Evolutionary conservation across 2,797 vertebrate genomes (phyloP).

Genomic region (Spinus olivaceus): DNA sequence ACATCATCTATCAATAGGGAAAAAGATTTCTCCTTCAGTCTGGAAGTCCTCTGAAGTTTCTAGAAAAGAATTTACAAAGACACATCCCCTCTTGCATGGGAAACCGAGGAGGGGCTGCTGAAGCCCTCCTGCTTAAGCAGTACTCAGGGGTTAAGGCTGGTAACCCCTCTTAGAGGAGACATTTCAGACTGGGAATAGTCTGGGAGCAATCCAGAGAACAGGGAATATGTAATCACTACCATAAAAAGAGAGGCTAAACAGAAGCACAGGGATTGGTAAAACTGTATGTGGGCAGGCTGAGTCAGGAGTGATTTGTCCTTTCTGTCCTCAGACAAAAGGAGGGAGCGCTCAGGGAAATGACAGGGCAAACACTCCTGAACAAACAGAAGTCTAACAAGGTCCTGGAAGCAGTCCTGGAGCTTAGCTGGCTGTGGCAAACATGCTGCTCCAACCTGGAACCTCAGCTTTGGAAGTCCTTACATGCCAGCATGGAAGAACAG

Average conservation of each 20-base stretch:
- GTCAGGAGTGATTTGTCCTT: neutral
- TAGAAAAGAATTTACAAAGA: neutral
- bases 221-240: neutral
- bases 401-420: neutral
- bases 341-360: neutral
- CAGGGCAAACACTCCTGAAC: neutral
- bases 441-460: neutral
- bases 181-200: neutral
- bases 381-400: neutral
- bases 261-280: neutral
- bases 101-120: neutral
- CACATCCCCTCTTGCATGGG: neutral
- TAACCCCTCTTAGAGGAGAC: neutral
- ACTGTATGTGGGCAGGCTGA: fast-evolving
- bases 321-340: neutral
- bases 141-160: neutral
- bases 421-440: neutral
- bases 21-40: neutral
- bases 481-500: fast-evolving
- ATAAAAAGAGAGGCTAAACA: neutral
- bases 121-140: neutral
- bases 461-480: fast-evolving
- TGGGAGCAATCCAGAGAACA: neutral
- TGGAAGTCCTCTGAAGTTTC: neutral
- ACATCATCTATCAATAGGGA: neutral